A percentile compares a stretch with the other conserved stretches of the same genome.
phyloP scores from a whole-genome alignment of 2,113 vertebrate genomes.

The Propithecus coquereli region DNA sequence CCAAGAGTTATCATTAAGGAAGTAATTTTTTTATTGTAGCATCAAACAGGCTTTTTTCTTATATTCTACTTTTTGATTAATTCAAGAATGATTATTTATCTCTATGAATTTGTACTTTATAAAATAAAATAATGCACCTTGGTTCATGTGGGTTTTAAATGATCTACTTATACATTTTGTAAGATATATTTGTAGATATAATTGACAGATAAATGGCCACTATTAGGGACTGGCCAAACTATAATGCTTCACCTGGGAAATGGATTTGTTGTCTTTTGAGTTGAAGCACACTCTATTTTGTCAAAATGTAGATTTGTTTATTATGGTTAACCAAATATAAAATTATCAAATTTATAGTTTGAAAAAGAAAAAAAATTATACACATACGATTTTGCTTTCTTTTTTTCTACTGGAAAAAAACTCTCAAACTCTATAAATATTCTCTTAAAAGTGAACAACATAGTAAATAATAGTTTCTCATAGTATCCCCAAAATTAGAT shows the following conservation, averaged over 20 bases:
- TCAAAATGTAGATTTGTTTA: neutral
- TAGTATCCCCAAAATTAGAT: neutral
- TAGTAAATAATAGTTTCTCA: neutral
- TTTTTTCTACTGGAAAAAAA: neutral
- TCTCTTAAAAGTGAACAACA: neutral
- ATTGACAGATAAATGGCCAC: neutral
- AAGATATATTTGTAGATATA: slow-evolving; percentile 23
- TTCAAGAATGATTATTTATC: slow-evolving; percentile 6
- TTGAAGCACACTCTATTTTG: neutral
- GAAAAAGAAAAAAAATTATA: neutral
- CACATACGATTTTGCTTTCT: neutral
- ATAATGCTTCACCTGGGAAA: neutral
- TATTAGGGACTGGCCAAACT: neutral
- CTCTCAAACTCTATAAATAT: neutral
- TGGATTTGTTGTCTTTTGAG: neutral
- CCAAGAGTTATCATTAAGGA: neutral
- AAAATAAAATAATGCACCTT: neutral
- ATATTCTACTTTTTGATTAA: slow-evolving; percentile 19
- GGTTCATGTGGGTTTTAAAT: slow-evolving; percentile 21
- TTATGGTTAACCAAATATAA: neutral
- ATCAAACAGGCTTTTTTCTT: neutral
- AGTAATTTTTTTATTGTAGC: neutral
- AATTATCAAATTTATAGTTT: slow-evolving; percentile 6
- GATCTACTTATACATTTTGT: neutral
- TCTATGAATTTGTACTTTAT: neutral